Base-by-base conservation (phyloP, 2,888 invertebrate genomes). In the Ramazzottius varieornatus region DNA sequence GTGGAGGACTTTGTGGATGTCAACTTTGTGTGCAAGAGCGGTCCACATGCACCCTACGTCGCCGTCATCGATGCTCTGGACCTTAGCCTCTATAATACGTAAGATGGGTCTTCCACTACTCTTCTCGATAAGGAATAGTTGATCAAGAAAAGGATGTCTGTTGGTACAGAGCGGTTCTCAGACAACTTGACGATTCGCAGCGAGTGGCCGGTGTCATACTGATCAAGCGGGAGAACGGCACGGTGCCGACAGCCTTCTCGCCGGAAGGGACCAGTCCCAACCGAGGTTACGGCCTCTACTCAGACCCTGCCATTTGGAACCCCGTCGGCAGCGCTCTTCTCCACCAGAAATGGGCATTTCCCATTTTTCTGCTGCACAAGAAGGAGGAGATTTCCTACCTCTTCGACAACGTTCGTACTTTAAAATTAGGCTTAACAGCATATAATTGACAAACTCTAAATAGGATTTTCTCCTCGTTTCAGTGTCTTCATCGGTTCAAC, bases 241-340 rank as follows among this genome's bases (percentile, higher is more conserved):
- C 66, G 33, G 29, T 46, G 24, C 71, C 72, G 1, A 66, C 69
- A 1, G 67, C 70, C 32, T 79, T 78, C 70, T 79, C 80, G 2
- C 78, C 80, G 65, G 91, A 91, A 69, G 81, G 84, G 65, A 80
- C 79, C 40, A 92, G 92, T 75, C 92, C 92, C 0, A 91, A 91
- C 77, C 81, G 83, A 72, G 82, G 81, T 71, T 85, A 83, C 67
- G 82, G 78, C 75, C 70, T 68, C 69, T 68, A 66, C 63, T 33
- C 4, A 16, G 64, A n/a, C 16, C 65, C 33, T 65, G 40, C 29
- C 64, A 24, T 16, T 54, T 93, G 92, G 92, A 93, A 93, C 78
- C 81, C 82, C 20, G 64, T 69, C 69, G 92, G 89, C 8, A 84
- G 83, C 20, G 83, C 83, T 1, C 76, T 92, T 20, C 75, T 91